Evolutionary conservation across 1,140 invertebrate species (phyloP).

Genomic region (Tetramorium simillimum): DNA sequence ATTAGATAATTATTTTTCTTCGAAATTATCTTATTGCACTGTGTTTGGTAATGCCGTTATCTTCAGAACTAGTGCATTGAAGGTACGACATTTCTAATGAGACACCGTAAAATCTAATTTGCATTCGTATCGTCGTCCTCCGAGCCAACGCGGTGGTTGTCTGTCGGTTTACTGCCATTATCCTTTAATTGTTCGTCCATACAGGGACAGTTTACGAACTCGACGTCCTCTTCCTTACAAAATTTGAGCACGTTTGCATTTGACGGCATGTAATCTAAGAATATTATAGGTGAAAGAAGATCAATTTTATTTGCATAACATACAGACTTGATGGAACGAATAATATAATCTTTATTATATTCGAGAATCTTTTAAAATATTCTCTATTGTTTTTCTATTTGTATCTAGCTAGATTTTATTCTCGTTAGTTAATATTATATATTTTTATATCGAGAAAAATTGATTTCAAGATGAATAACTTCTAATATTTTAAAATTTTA

Average conservation of each 20-base stretch:
- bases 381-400: background rate
- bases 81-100: constrained; percentile 18
- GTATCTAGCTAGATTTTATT: background rate
- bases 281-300: background rate
- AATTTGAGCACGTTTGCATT: constrained; percentile 33
- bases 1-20: constrained; percentile 1
- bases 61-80: background rate
- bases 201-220: background rate
- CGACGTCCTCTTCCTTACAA: background rate
- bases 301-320: constrained; percentile 20
- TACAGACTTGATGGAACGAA: background rate
- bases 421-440: no score
- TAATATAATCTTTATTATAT: background rate
- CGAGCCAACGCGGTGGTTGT: constrained; percentile 14
- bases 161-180: constrained; percentile 16
- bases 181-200: constrained; percentile 54
- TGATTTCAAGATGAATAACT: no score
- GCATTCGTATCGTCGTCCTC: constrained; percentile 32
- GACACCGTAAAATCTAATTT: constrained; percentile 42
- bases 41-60: constrained; percentile 19
- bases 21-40: background rate
- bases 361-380: background rate
- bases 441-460: no score
- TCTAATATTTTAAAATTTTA: background rate
- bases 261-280: background rate